Percentiles rank a stretch among this genome's conserved stretches.
These are phyloP conservation scores for Ladona fulva DNA, from an alignment of 1,140 invertebrate genomes.

Conservation along the genomic window DNA sequence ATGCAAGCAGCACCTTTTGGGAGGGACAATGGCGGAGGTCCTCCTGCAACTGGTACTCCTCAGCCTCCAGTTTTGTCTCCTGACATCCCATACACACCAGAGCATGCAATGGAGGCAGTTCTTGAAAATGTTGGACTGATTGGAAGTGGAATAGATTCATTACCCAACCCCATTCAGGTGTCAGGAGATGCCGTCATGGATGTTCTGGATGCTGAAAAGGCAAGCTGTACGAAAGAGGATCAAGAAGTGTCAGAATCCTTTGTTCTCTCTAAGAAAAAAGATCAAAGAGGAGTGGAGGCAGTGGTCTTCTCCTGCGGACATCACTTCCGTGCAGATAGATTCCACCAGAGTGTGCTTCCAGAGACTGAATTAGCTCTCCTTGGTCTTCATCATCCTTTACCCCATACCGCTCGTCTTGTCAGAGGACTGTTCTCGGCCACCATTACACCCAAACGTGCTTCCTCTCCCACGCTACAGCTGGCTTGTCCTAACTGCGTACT, in stretches of 20 bases:
- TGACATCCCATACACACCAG: slow-evolving; percentile 24
- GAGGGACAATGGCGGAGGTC: slow-evolving; percentile 25
- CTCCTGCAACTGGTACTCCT: slow-evolving; percentile 32
- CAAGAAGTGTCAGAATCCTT: neutral
- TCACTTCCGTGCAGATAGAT: slow-evolving; percentile 26
- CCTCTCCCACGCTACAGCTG: slow-evolving; percentile 12
- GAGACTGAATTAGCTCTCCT: slow-evolving; percentile 18
- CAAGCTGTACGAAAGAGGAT: neutral
- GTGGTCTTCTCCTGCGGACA: slow-evolving; percentile 38
- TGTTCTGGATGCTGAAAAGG: neutral
- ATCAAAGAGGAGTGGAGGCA: neutral
- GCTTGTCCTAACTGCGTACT: slow-evolving; percentile 22
- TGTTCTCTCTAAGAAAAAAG: no score
- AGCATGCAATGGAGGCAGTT: slow-evolving; percentile 38
- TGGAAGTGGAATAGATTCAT: neutral
- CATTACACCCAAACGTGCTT: neutral
- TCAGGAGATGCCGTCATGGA: neutral
- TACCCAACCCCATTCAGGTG: neutral
- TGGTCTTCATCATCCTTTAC: slow-evolving; percentile 15
- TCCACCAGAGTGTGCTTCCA: slow-evolving; percentile 18
- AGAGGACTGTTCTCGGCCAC: slow-evolving; percentile 14
- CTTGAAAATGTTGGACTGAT: slow-evolving; percentile 25
- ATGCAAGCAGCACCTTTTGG: slow-evolving; percentile 34
- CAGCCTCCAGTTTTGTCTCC: slow-evolving; percentile 20
- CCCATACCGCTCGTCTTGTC: slow-evolving; percentile 19